Percentiles rank a stretch among this genome's conserved stretches.
Conservation (phyloP, 2,888 invertebrate species). For the Patella caerulea region DNA sequence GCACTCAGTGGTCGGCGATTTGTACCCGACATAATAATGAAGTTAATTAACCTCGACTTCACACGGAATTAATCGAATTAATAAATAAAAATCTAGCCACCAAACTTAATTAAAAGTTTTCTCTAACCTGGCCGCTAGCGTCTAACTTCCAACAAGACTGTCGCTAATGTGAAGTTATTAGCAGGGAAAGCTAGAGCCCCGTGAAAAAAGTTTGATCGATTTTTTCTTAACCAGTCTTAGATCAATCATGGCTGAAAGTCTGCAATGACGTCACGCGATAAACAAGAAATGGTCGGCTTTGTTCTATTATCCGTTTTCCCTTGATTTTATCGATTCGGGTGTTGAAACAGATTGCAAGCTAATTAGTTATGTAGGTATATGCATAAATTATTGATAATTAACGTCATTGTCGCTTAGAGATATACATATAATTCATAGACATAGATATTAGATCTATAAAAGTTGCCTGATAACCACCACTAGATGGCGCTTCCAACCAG, state of each 20-base stretch:
- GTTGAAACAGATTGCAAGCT: no score
- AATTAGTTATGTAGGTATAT: no score
- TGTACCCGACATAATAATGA: conserved; percentile 28
- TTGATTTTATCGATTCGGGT: no score
- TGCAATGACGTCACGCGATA: conserved; percentile 7
- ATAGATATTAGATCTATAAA: no score
- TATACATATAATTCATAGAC: no score
- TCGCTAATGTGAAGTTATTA: neutral
- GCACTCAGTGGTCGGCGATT: conserved; percentile 56
- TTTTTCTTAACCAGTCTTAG: neutral
- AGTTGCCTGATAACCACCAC: no score
- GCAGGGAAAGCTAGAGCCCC: neutral
- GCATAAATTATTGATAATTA: no score
- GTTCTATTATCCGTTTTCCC: no score
- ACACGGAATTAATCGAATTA: no score
- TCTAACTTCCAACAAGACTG: neutral
- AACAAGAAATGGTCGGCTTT: conserved; percentile 1
- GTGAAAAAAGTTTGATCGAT: neutral
- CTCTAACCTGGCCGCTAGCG: neutral
- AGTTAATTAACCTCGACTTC: neutral
- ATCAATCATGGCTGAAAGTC: conserved; percentile 13
- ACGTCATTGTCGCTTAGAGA: no score
- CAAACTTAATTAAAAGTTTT: neutral
- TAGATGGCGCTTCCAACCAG: no score
- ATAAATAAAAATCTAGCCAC: neutral